Conservation (phyloP, 1,140 invertebrate species). For the Phortica variegata region DNA sequence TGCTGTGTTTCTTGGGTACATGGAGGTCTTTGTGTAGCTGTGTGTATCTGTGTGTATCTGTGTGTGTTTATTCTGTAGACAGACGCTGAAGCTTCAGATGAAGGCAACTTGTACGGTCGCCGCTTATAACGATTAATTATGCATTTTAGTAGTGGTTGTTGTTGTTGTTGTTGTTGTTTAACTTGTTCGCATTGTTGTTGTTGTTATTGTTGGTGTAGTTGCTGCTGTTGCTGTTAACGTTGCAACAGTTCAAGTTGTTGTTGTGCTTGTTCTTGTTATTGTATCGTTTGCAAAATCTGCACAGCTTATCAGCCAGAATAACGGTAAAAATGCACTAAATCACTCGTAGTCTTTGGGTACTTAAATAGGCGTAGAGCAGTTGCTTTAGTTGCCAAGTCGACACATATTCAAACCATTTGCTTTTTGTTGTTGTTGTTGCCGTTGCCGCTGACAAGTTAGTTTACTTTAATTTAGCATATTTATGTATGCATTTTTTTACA, state of each 20-base stretch:
- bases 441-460: too few species aligned
- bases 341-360: conserved; percentile 35
- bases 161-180: conserved; percentile 13
- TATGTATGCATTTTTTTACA: too few species aligned
- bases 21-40: conserved; percentile 6
- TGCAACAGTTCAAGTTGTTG: conserved; percentile 11
- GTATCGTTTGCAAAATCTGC: conserved; percentile 25
- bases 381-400: too few species aligned
- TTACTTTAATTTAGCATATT: too few species aligned
- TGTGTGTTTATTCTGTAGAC: conserved; percentile 6
- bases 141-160: conserved; percentile 38
- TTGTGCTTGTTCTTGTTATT: conserved; percentile 18
- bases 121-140: conserved; percentile 49
- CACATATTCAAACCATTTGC: too few species aligned
- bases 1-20: too few species aligned
- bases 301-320: conserved; percentile 15
- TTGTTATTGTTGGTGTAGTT: conserved; percentile 7
- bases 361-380: conserved; percentile 44
- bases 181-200: too few species aligned
- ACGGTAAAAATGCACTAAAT: conserved; percentile 48
- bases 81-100: conserved; percentile 8
- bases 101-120: too few species aligned
- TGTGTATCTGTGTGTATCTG: background rate
- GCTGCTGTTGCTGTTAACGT: conserved; percentile 8
- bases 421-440: too few species aligned